These are phyloP conservation scores for Phainopepla nitens DNA, from an alignment of 2,113 vertebrate genomes.

Conservation along the genomic window DNA sequence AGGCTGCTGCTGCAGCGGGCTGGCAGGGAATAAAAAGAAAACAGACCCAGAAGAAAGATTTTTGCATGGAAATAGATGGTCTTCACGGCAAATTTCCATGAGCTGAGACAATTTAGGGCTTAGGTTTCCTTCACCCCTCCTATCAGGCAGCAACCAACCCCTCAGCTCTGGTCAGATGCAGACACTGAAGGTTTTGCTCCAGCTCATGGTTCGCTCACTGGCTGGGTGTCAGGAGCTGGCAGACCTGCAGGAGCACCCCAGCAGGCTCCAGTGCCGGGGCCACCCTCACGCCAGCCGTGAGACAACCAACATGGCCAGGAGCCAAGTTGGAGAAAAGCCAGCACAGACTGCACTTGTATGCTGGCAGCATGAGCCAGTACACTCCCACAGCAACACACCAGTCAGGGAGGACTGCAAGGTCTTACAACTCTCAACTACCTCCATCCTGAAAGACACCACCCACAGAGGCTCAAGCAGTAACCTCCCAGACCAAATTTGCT, in stretches of 20 bases:
- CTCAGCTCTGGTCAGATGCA: not conserved
- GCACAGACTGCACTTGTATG: accelerated
- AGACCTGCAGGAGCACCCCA: not conserved
- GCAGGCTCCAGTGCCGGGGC: not conserved
- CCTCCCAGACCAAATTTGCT: accelerated
- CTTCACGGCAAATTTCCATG: not conserved
- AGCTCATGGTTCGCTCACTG: accelerated
- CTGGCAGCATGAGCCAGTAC: accelerated
- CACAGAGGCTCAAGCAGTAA: not conserved
- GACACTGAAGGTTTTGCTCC: accelerated
- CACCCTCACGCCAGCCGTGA: accelerated
- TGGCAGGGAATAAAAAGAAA: not conserved
- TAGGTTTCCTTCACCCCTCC: not conserved
- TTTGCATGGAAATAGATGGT: not conserved
- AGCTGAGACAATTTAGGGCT: not conserved
- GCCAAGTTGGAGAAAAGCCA: not conserved
- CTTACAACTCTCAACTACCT: not conserved
- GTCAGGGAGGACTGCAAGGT: not conserved
- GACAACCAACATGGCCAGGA: not conserved
- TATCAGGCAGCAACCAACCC: not conserved
- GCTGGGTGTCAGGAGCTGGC: not conserved
- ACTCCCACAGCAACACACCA: not conserved
- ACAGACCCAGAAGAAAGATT: not conserved
- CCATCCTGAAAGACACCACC: not conserved
- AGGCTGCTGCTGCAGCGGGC: not conserved